Conservation (phyloP, 2,113 vertebrate species). For the Prochilodus magdalenae region DNA sequence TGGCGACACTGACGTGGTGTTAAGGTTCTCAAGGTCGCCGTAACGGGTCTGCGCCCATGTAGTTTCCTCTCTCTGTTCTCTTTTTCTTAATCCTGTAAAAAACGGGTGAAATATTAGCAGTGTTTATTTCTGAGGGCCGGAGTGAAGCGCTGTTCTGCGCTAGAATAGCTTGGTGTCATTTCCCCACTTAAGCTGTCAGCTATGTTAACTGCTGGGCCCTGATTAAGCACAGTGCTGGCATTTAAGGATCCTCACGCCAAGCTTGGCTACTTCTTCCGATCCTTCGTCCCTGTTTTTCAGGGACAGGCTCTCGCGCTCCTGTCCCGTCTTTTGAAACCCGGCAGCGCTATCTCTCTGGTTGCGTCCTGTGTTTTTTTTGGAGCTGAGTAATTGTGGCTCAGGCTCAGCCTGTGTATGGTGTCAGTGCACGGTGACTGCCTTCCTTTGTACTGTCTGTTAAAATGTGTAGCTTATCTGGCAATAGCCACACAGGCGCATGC, state of each 20-base stretch:
- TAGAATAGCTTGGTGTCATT: conserved; percentile 49
- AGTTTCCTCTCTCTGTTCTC: background rate
- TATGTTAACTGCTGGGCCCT: conserved; percentile 40
- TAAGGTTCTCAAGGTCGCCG: no score
- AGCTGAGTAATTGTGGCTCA: conserved; percentile 39
- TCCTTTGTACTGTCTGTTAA: conserved; percentile 20
- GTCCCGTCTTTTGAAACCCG: conserved; percentile 29
- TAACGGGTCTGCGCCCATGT: no score
- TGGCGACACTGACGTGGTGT: no score
- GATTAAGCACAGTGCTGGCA: conserved; percentile 56
- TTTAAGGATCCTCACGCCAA: conserved; percentile 51
- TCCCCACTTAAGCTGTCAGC: conserved; percentile 52
- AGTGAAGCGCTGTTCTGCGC: conserved; percentile 31
- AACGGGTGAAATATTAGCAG: background rate
- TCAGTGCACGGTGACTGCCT: conserved; percentile 21
- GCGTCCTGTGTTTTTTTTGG: conserved; percentile 18
- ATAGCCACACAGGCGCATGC: conserved; percentile 10
- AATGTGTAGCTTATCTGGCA: conserved; percentile 36
- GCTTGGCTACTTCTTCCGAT: conserved; percentile 51
- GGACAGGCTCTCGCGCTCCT: background rate
- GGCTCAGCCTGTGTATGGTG: conserved; percentile 44
- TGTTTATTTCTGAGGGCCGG: conserved; percentile 24
- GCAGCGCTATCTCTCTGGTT: background rate
- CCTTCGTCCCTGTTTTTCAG: conserved; percentile 22
- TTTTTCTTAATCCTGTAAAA: conserved; percentile 25